These are phyloP conservation scores for Balanococcus diminutus DNA, from an alignment of 2,888 invertebrate species.

Conservation along the genomic window DNA sequence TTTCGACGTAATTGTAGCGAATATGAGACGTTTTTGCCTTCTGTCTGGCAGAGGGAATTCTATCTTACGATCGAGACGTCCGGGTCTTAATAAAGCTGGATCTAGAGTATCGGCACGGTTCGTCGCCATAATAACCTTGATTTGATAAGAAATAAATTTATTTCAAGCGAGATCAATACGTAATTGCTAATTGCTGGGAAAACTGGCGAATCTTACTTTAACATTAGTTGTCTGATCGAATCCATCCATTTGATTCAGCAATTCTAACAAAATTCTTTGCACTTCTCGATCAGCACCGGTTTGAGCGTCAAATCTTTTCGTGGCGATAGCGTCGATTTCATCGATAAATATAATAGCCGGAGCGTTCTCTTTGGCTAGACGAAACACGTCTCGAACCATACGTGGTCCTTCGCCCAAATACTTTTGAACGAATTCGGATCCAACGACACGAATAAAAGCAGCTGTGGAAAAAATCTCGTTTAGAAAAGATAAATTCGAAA, in stretches of 20 bases:
- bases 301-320: slow-evolving; percentile 98
- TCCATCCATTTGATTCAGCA: slow-evolving; percentile 99
- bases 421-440: slow-evolving; percentile 99
- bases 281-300: slow-evolving; percentile 98
- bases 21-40: slow-evolving; percentile 92
- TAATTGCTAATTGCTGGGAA: neutral
- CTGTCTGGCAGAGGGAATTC: slow-evolving; percentile 97
- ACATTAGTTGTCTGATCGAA: slow-evolving; percentile 99
- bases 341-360: slow-evolving; percentile 99
- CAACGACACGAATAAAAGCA: slow-evolving; percentile 97
- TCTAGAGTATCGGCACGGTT: slow-evolving; percentile 94
- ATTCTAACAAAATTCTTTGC: slow-evolving; percentile 93
- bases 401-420: slow-evolving; percentile 98
- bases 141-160: neutral
- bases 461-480: slow-evolving; percentile 67
- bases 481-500: neutral
- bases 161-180: neutral
- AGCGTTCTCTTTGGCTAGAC: slow-evolving; percentile 97
- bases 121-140: slow-evolving; percentile 64
- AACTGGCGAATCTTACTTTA: slow-evolving; percentile 68
- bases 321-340: slow-evolving; percentile 99
- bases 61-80: slow-evolving; percentile 96
- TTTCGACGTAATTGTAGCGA: slow-evolving; percentile 94
- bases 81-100: slow-evolving; percentile 93
- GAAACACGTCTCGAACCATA: slow-evolving; percentile 99